A percentile compares a stretch with the other conserved stretches of the same genome.
phyloP scores from a whole-genome alignment of 1,140 invertebrate genomes.

The Laupala kohalensis region DNA sequence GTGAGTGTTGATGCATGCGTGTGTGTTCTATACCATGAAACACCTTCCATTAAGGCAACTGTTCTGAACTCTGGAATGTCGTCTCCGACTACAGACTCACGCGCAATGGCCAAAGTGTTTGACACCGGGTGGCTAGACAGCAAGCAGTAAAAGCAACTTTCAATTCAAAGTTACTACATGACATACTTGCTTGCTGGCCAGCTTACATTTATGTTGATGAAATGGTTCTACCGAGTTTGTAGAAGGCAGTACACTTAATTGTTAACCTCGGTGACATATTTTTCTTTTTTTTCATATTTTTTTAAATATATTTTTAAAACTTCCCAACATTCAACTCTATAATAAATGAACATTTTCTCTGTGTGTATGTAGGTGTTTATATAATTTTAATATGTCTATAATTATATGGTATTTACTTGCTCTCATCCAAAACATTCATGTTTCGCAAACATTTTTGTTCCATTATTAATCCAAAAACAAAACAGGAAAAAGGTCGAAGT shows the following conservation, averaged over 20 bases:
- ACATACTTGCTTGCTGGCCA: not conserved
- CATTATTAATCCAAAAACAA: not conserved
- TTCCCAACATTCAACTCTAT: constrained; percentile 15
- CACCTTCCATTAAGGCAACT: constrained; percentile 15
- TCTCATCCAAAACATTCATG: not conserved
- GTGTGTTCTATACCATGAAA: constrained; percentile 5
- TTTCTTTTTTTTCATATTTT: not conserved
- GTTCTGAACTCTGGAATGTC: constrained; percentile 14
- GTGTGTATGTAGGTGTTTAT: constrained; percentile 1
- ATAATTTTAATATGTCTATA: not conserved
- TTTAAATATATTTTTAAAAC: constrained; percentile 12
- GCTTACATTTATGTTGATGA: not conserved
- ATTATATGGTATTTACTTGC: not conserved
- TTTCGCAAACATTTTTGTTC: not conserved
- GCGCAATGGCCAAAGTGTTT: not conserved
- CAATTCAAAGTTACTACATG: not conserved
- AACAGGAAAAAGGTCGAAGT: not conserved
- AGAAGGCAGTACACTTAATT: constrained; percentile 13
- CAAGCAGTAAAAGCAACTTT: not conserved
- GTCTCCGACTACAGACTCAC: constrained; percentile 4
- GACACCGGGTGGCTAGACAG: not conserved
- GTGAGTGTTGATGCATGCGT: not conserved
- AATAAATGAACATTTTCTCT: constrained; percentile 14
- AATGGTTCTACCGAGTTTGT: constrained; percentile 2
- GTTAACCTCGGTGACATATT: constrained; percentile 13